Conservation (phyloP, 2,113 vertebrate genomes). For the Tragelaphus strepsiceros region DNA sequence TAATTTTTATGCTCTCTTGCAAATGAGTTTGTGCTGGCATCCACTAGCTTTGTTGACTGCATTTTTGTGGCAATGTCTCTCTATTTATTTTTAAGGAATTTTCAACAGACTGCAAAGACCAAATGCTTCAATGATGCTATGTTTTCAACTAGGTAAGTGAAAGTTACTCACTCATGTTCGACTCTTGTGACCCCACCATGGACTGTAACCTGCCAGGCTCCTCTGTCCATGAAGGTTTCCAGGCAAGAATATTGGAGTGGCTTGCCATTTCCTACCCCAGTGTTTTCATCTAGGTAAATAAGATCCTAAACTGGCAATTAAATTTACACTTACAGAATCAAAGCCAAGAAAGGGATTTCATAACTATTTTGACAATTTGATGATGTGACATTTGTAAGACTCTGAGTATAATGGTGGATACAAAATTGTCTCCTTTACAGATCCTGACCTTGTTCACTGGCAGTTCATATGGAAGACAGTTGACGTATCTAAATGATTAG, state of each 20-base stretch:
- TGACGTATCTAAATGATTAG: not conserved
- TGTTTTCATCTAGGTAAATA: not conserved
- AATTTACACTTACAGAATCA: not conserved
- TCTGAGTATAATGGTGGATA: not conserved
- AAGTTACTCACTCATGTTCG: not conserved
- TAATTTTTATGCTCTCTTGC: not conserved
- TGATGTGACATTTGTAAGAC: not conserved
- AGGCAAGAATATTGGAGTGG: not conserved
- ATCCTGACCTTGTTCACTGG: not conserved
- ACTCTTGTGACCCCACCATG: not conserved
- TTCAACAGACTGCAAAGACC: not conserved
- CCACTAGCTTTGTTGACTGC: not conserved
- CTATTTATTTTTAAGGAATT: not conserved
- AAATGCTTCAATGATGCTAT: not conserved
- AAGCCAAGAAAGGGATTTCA: not conserved
- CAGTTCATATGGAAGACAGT: not conserved
- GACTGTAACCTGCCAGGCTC: not conserved
- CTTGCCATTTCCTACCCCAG: not conserved
- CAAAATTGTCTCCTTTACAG: not conserved
- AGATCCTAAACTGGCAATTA: not conserved
- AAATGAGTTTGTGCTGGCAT: not conserved
- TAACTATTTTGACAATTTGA: not conserved
- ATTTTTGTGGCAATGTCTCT: not conserved
- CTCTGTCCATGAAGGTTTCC: not conserved
- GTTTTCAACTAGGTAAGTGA: not conserved